Evolutionary conservation across 1,140 invertebrate species (phyloP).

Genomic region (Centruroides vittatus): DNA sequence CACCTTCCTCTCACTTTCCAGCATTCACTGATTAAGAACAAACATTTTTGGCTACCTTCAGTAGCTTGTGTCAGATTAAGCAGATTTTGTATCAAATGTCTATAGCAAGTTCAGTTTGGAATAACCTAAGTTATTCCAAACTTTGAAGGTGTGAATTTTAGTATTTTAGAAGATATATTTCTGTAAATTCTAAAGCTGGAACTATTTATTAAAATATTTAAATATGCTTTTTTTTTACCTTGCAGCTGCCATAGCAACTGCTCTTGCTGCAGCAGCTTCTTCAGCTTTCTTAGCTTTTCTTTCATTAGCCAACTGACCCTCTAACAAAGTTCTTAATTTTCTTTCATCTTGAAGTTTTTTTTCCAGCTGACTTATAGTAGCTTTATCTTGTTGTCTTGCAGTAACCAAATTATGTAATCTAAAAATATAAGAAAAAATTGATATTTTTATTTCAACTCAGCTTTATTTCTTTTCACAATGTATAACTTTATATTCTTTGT

Average conservation of each 20-base stretch:
- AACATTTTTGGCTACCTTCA: no score
- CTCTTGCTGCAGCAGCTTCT: conserved; percentile 41
- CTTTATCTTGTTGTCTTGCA: conserved; percentile 59
- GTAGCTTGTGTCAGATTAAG: no score
- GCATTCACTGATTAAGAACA: no score
- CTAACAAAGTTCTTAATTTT: conserved; percentile 50
- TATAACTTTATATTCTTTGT: neutral
- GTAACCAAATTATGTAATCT: conserved; percentile 55
- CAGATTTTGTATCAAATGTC: no score
- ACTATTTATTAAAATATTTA: no score
- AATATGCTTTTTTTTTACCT: conserved; percentile 20
- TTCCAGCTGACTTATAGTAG: conserved; percentile 55
- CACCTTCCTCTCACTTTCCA: no score
- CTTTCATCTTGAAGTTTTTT: conserved; percentile 70
- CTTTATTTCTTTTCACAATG: neutral
- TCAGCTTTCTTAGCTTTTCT: conserved; percentile 52
- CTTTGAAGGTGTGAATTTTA: no score
- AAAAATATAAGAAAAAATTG: conserved; percentile 10
- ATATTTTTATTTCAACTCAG: neutral
- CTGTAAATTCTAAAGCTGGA: no score
- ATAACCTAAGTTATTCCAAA: no score
- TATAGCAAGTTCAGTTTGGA: no score
- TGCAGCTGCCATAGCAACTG: conserved; percentile 28
- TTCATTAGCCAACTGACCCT: conserved; percentile 60
- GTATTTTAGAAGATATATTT: no score